These are phyloP conservation scores for Anoplopoma fimbria DNA, from an alignment of 2,113 vertebrate species.

Conservation along the genomic window DNA sequence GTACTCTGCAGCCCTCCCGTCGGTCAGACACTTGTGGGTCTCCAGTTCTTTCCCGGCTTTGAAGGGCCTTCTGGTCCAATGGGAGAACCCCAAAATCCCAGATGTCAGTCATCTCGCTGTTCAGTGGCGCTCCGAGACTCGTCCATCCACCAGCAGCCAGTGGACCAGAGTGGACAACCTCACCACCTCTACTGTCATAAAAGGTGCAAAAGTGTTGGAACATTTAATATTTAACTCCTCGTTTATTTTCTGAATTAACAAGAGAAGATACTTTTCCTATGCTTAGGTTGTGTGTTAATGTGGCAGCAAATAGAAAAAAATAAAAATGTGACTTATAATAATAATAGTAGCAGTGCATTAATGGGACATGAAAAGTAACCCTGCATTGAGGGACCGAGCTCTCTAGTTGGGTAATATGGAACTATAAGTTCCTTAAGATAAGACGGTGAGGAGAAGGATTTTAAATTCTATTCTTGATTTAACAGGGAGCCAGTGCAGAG, in stretches of 20 bases:
- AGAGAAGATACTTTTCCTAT: neutral
- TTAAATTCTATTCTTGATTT: too few species aligned
- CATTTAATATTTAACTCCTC: neutral
- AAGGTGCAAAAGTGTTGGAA: slow-evolving; percentile 46
- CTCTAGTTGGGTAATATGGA: too few species aligned
- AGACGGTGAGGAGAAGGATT: too few species aligned
- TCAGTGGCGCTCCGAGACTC: slow-evolving; percentile 43
- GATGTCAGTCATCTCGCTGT: slow-evolving; percentile 60
- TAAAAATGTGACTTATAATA: too few species aligned
- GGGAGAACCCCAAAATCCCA: slow-evolving; percentile 37
- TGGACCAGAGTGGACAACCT: slow-evolving; percentile 47
- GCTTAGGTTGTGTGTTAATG: too few species aligned
- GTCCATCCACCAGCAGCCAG: neutral
- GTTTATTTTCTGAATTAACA: neutral
- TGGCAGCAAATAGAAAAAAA: too few species aligned
- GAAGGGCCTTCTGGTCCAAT: slow-evolving; percentile 54
- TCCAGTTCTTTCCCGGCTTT: slow-evolving; percentile 4
- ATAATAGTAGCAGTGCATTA: too few species aligned
- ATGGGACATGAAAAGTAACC: too few species aligned
- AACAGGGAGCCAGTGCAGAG: too few species aligned
- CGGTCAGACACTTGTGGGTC: slow-evolving; percentile 70
- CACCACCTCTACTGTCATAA: slow-evolving; percentile 34
- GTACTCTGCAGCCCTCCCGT: slow-evolving; percentile 43
- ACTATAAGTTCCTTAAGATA: too few species aligned
- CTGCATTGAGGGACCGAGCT: too few species aligned